Percentiles rank a stretch among this genome's conserved stretches.
Conservation (phyloP, 2,888 invertebrate species). For the Papilio demoleus region DNA sequence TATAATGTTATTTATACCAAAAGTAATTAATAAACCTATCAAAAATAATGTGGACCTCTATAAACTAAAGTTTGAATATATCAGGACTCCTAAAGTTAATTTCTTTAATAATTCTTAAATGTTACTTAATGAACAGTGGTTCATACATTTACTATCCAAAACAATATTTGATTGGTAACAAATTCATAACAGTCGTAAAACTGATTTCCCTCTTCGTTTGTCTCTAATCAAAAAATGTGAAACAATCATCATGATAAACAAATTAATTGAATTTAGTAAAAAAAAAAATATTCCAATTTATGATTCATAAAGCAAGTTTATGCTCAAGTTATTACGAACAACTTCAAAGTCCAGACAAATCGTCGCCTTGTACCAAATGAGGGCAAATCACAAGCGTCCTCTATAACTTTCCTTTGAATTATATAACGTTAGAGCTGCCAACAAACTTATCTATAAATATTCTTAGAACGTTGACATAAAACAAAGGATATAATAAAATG, state of each 20-base stretch:
- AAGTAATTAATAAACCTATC: neutral
- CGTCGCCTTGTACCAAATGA: constrained; percentile 15
- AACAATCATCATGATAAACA: neutral
- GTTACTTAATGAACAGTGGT: too few relatives aligned
- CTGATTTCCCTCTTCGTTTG: too few relatives aligned
- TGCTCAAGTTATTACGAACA: constrained; percentile 6
- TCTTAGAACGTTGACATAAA: constrained; percentile 12
- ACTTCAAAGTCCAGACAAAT: constrained; percentile 25
- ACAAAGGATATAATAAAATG: neutral
- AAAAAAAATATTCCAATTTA: neutral
- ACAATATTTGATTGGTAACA: too few relatives aligned
- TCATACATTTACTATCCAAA: too few relatives aligned
- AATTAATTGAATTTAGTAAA: neutral
- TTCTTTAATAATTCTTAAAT: too few relatives aligned
- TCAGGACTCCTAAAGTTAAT: too few relatives aligned
- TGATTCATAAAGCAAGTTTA: neutral
- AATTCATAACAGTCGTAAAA: too few relatives aligned
- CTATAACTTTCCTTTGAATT: constrained; percentile 33
- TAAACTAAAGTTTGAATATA: neutral
- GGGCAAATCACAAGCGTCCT: constrained; percentile 13
- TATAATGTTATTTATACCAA: constrained; percentile 32
- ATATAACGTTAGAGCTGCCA: constrained; percentile 32
- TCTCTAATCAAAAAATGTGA: too few relatives aligned
- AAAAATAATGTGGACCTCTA: neutral
- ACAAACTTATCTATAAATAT: constrained; percentile 33